These are phyloP conservation scores for Lutraria lutraria DNA, from an alignment of 2,888 invertebrate genomes.

Conservation along the genomic window DNA sequence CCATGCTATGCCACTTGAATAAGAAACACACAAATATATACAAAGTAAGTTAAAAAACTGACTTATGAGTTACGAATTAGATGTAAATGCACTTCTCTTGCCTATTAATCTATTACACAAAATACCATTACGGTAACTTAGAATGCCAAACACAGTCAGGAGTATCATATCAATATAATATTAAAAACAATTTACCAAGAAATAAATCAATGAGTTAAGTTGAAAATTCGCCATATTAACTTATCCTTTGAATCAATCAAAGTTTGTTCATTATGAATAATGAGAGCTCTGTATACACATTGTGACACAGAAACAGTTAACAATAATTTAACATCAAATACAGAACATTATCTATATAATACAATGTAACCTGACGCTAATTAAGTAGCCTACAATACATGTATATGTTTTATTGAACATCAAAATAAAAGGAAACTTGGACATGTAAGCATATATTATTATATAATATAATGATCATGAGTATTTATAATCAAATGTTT, in stretches of 20 bases:
- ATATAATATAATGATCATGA: conserved; percentile 10
- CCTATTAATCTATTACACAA: no score
- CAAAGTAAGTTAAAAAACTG: no score
- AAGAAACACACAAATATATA: no score
- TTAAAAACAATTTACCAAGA: background rate
- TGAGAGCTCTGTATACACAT: background rate
- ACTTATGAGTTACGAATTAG: no score
- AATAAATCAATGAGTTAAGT: background rate
- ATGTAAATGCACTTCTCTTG: no score
- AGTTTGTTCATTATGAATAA: background rate
- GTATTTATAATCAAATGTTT: background rate
- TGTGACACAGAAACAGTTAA: background rate
- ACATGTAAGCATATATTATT: background rate
- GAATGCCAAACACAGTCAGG: no score
- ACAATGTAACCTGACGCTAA: background rate
- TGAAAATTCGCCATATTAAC: background rate
- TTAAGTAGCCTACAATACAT: background rate
- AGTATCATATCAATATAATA: background rate
- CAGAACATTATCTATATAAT: conserved; percentile 7
- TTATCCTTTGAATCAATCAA: background rate
- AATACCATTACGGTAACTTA: no score
- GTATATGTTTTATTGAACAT: background rate
- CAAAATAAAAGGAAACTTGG: background rate
- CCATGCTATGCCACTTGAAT: no score
- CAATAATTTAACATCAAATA: background rate